phyloP scores from a whole-genome alignment of 2,113 vertebrate species.

The Oostethus manadensis region DNA sequence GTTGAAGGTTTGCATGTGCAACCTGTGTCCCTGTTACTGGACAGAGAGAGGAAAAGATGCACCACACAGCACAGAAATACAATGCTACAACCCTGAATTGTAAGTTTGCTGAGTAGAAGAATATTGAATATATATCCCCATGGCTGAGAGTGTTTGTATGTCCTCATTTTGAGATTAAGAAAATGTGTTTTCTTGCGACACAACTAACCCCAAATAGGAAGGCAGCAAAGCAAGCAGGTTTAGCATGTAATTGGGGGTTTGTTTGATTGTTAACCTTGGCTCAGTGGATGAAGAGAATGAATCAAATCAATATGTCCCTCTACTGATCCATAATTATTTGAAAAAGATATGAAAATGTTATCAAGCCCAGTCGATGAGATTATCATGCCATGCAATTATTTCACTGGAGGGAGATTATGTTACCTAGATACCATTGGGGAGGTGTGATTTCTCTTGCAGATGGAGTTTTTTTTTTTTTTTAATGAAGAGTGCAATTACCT shows the following conservation, averaged over 20 bases:
- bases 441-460: slow-evolving; percentile 91
- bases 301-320: slow-evolving; percentile 98
- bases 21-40: slow-evolving; percentile 40
- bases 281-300: slow-evolving; percentile 91
- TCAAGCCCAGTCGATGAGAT: slow-evolving; percentile 90
- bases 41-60: slow-evolving; percentile 25
- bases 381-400: slow-evolving; percentile 95
- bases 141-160: not conserved
- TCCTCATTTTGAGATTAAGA: not conserved
- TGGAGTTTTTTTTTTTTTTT: slow-evolving; percentile 71
- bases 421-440: slow-evolving; percentile 96
- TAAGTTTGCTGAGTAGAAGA: not conserved
- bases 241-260: slow-evolving; percentile 86
- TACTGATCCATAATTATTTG: slow-evolving; percentile 99
- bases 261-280: slow-evolving; percentile 98
- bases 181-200: slow-evolving; percentile 49
- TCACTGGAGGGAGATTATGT: slow-evolving; percentile 93
- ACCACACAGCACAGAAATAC: slow-evolving; percentile 14
- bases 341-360: slow-evolving; percentile 99
- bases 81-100: not conserved
- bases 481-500: slow-evolving; percentile 87
- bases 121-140: not conserved
- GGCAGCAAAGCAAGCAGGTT: slow-evolving; percentile 81
- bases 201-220: slow-evolving; percentile 75
- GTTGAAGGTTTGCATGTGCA: slow-evolving; percentile 33